Conservation (phyloP, 1,140 invertebrate genomes). For the Glossosoma conforme region DNA sequence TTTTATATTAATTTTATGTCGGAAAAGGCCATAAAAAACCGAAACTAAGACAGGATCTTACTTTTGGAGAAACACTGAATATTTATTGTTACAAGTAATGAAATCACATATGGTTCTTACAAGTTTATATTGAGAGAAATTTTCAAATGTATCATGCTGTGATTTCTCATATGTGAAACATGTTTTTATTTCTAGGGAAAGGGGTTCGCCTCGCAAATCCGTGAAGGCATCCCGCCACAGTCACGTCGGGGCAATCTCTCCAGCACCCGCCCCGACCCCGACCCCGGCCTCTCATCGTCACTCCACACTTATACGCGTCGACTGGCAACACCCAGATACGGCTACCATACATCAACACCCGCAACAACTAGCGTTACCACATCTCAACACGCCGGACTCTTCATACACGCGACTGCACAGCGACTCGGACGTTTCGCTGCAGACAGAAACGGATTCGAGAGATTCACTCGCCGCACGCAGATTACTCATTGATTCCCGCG, state of each 20-base stretch:
- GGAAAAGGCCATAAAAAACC: no score
- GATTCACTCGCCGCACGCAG: slow-evolving; percentile 25
- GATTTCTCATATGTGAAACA: not conserved
- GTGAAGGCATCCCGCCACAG: slow-evolving; percentile 19
- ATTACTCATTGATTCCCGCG: no score
- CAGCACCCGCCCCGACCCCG: not conserved
- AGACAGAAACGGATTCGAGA: slow-evolving; percentile 14
- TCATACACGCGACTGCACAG: slow-evolving; percentile 24
- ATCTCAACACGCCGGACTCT: slow-evolving; percentile 4
- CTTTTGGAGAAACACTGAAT: no score
- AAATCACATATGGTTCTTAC: no score
- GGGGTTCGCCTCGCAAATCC: slow-evolving; percentile 23
- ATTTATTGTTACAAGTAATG: no score
- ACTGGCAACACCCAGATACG: no score
- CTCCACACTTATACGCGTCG: slow-evolving; percentile 28
- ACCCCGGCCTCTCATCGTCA: slow-evolving; percentile 15
- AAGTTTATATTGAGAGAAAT: no score
- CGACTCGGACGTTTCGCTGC: slow-evolving; percentile 25
- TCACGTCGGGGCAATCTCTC: slow-evolving; percentile 18
- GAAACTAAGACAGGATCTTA: no score
- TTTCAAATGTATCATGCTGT: not conserved
- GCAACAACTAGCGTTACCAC: not conserved
- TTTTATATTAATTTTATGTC: not conserved
- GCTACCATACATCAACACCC: not conserved
- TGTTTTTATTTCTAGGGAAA: slow-evolving; percentile 20